These are phyloP conservation scores for Hypselothyrea guttata DNA, from an alignment of 2,888 invertebrate species.

Conservation along the genomic window DNA sequence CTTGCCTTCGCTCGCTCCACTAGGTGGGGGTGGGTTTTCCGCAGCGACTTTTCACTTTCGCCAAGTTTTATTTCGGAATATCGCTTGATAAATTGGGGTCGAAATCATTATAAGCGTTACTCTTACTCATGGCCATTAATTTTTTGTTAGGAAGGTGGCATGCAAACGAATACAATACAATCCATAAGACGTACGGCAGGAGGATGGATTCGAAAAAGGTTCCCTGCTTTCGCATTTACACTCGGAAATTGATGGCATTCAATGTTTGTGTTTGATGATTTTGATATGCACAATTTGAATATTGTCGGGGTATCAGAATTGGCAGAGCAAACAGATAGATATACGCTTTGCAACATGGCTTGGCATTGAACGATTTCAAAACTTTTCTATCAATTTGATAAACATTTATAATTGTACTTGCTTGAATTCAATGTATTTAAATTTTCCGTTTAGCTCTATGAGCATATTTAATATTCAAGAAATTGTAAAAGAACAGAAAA, in stretches of 20 bases:
- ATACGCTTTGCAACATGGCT: no score
- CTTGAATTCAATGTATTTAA: no score
- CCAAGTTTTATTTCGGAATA: conserved; percentile 41
- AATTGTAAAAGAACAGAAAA: no score
- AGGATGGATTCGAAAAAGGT: background rate
- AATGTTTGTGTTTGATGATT: conserved; percentile 28
- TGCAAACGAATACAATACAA: conserved; percentile 9
- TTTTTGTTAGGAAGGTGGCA: conserved; percentile 33
- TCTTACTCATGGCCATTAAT: conserved; percentile 71
- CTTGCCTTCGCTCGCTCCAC: conserved; percentile 38
- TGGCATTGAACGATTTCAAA: no score
- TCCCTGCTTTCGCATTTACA: conserved; percentile 9
- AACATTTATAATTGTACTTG: no score
- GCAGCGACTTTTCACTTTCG: conserved; percentile 56
- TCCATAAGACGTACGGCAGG: conserved; percentile 9
- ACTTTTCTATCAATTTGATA: no score
- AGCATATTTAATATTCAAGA: no score
- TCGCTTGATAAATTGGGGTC: conserved; percentile 78
- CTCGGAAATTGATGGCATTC: conserved; percentile 21
- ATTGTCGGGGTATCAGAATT: conserved; percentile 2
- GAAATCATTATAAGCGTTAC: conserved; percentile 78
- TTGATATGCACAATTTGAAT: conserved; percentile 15
- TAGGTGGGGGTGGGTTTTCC: conserved; percentile 7
- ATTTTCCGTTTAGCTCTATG: no score
- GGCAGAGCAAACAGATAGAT: background rate